Base-by-base conservation (phyloP, 2,113 vertebrate genomes). In the Cyprinus carpio region DNA sequence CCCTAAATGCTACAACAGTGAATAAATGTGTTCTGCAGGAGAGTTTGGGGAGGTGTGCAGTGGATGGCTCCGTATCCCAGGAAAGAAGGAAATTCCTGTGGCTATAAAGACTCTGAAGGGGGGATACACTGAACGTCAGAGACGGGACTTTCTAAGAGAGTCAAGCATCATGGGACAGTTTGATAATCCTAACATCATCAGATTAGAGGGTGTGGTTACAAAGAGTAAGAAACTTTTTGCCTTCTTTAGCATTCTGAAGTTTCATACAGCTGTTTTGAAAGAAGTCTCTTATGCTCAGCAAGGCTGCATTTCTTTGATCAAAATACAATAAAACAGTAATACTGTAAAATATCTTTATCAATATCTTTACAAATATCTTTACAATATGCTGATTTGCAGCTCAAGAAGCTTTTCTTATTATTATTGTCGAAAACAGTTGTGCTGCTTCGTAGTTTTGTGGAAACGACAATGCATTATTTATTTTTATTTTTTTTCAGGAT, bases 31-130 rank as follows among this genome's bases (percentile, higher is more conserved):
- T 51, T 84, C 27, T 82, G 2, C 85, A 99, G 98, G 98, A 86
- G 98, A 99, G 92, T 99, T 99, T 94, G 98, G 97, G 89, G 98
- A 99, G 92, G 98, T 99, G 0, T 99, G 98, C 78, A 97, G 98
- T 82, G 98, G 98, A 2, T 95, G 96, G 31, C 91, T 99, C 90
- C 97, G 96, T 87, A 95, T 96, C 46, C 97, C 96, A 76, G 96
- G 96, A 51, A 97, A 97, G 91, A 96, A 96, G 87, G 97, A 97
- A 90, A 96, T 97, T 16, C 95, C 96, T 31, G 98, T 99, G 86
- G 98, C 98, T 77, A 99, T 99, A 87, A 99, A 99, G 92, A 99
- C 97, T 20, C 91, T 99, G 6, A 99, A 98, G 93, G 96, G 97
- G 1, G 98, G 98, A 81, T 97, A 97, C 5, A 84, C 97, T 92